Percentiles rank a stretch among this genome's conserved stretches.
phyloP scores from a whole-genome alignment of 2,888 invertebrate genomes.

The Hemistola chrysoprasaria region DNA sequence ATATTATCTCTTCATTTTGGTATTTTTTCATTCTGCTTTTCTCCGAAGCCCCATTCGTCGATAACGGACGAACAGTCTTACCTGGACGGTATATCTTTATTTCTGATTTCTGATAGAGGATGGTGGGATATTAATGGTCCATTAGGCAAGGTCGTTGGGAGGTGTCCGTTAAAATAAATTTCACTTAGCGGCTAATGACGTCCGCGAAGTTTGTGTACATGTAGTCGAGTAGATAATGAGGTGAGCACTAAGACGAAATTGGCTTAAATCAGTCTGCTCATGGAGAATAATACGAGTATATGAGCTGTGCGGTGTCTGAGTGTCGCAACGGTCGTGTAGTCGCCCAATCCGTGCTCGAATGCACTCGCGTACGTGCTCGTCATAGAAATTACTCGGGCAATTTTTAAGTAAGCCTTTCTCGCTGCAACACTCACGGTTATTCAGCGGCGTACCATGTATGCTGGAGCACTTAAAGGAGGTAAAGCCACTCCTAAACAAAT shows the following conservation, averaged over 20 bases:
- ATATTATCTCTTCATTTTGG: constrained; percentile 43
- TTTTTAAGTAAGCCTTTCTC: constrained; percentile 75
- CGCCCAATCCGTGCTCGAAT: constrained; percentile 59
- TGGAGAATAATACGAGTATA: constrained; percentile 52
- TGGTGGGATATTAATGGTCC: constrained; percentile 49
- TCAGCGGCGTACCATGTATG: constrained; percentile 62
- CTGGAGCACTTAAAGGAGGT: constrained; percentile 71
- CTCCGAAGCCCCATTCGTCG: constrained; percentile 15
- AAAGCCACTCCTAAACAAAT: constrained; percentile 76
- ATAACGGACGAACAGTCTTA: constrained; percentile 27
- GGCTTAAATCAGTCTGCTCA: constrained; percentile 65
- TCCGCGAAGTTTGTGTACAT: constrained; percentile 58
- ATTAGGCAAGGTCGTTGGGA: constrained; percentile 50
- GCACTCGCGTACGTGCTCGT: constrained; percentile 75
- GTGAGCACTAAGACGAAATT: constrained; percentile 68
- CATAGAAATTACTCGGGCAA: constrained; percentile 74
- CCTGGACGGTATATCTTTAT: constrained; percentile 30
- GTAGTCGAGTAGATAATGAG: constrained; percentile 60
- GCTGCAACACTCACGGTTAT: constrained; percentile 74
- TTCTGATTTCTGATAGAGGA: constrained; percentile 41
- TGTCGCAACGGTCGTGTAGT: constrained; percentile 25
- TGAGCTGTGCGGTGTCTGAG: constrained; percentile 35
- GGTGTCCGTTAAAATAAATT: constrained; percentile 63
- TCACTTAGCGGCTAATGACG: constrained; percentile 69
- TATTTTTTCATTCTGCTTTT: constrained; percentile 31